Evolutionary conservation across 2,113 vertebrate species (phyloP).

Genomic region (Clarias batrachus): DNA sequence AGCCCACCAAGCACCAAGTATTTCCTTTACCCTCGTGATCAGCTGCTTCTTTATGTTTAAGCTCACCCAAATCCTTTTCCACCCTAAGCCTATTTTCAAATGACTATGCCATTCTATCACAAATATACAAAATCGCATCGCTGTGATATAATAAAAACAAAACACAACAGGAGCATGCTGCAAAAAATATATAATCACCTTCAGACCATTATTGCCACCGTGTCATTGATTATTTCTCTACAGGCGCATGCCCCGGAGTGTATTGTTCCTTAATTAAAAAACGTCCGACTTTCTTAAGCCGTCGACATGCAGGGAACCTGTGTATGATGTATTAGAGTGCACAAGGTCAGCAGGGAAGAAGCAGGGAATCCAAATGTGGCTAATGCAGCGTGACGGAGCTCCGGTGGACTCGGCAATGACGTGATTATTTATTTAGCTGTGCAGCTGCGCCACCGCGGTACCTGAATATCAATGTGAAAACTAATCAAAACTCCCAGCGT

Average conservation of each 20-base stretch:
- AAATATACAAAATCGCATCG: neutral
- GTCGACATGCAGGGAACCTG: neutral
- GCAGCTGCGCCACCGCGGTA: neutral
- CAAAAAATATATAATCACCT: neutral
- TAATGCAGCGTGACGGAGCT: conserved; percentile 12
- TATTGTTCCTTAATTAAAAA: neutral
- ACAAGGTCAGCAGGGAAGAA: conserved; percentile 25
- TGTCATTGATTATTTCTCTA: neutral
- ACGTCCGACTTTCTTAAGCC: neutral
- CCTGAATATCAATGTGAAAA: conserved; percentile 32
- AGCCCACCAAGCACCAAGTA: too few species aligned
- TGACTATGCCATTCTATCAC: neutral
- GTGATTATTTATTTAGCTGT: conserved; percentile 33
- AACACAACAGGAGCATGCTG: neutral
- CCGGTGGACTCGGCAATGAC: neutral
- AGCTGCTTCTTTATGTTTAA: too few species aligned
- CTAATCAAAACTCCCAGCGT: conserved; percentile 16
- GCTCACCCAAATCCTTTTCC: too few species aligned
- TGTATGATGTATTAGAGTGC: conserved; percentile 1
- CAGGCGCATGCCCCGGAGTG: neutral
- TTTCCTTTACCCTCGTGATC: too few species aligned
- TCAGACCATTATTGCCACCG: too few species aligned
- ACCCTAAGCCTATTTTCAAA: too few species aligned
- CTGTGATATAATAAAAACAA: neutral
- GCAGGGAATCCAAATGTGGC: conserved; percentile 26